phyloP scores from a whole-genome alignment of 2,888 invertebrate genomes.

The Plagodis dolabraria region DNA sequence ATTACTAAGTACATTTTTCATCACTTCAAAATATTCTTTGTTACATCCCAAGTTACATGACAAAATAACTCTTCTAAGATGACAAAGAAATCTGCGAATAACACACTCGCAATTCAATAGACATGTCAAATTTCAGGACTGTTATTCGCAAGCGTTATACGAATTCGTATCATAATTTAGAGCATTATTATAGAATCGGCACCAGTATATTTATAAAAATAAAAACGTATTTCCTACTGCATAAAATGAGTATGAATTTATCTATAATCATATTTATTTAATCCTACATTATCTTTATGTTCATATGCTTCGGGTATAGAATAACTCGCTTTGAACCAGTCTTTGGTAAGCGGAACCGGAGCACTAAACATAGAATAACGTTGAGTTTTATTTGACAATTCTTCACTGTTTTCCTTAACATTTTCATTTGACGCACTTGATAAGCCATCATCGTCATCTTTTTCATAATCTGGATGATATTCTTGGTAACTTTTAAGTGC shows the following conservation, averaged over 20 bases:
- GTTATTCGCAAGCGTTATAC: too few species aligned
- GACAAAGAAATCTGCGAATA: too few species aligned
- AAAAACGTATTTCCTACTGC: too few species aligned
- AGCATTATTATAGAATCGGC: too few species aligned
- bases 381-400: constrained; percentile 14
- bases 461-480: constrained; percentile 2
- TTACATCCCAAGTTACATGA: too few species aligned
- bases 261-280: not conserved
- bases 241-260: not conserved
- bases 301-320: constrained; percentile 8
- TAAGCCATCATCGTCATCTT: not conserved
- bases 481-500: not conserved
- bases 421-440: constrained; percentile 7
- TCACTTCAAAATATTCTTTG: too few species aligned
- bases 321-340: constrained; percentile 44
- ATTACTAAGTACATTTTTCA: too few species aligned
- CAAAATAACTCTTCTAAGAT: too few species aligned
- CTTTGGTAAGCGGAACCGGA: constrained; percentile 42
- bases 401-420: constrained; percentile 12
- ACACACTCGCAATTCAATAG: too few species aligned
- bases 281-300: constrained; percentile 10
- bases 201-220: too few species aligned
- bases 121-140: too few species aligned
- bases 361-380: constrained; percentile 41
- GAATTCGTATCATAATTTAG: too few species aligned